phyloP scores from a whole-genome alignment of 2,113 vertebrate genomes.

The Myrmecophaga tridactyla region DNA sequence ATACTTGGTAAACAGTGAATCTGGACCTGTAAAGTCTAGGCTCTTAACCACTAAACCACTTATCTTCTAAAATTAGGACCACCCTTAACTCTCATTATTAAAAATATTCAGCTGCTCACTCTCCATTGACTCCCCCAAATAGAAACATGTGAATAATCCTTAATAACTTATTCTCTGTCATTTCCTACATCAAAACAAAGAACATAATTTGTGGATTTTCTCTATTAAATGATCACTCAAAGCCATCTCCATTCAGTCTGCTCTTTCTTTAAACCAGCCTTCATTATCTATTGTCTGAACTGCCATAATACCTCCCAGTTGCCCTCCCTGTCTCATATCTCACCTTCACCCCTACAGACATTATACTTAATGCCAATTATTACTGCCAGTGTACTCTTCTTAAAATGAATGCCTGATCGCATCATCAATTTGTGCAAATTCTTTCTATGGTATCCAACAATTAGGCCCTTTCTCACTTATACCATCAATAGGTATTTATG shows the following conservation, averaged over 20 bases:
- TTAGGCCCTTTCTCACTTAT: too few relatives aligned
- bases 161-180: neutral
- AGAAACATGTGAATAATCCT: neutral
- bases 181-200: neutral
- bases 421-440: neutral
- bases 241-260: neutral
- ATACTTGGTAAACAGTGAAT: neutral
- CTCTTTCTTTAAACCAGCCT: neutral
- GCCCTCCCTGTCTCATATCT: neutral
- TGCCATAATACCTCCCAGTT: neutral
- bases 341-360: neutral
- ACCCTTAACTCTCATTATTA: neutral
- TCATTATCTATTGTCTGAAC: neutral
- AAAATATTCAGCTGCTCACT: neutral
- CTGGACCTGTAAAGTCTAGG: neutral
- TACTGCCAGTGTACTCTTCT: neutral
- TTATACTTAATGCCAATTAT: neutral
- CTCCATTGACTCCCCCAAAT: neutral
- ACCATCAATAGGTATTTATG: too few relatives aligned
- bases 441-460: neutral
- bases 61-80: neutral
- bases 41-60: neutral
- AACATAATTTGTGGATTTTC: neutral
- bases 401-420: neutral
- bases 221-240: neutral